Percentiles rank a stretch among this genome's conserved stretches.
Evolutionary conservation across 2,113 vertebrate species (phyloP).

Genomic region (Anolis sagrei): DNA sequence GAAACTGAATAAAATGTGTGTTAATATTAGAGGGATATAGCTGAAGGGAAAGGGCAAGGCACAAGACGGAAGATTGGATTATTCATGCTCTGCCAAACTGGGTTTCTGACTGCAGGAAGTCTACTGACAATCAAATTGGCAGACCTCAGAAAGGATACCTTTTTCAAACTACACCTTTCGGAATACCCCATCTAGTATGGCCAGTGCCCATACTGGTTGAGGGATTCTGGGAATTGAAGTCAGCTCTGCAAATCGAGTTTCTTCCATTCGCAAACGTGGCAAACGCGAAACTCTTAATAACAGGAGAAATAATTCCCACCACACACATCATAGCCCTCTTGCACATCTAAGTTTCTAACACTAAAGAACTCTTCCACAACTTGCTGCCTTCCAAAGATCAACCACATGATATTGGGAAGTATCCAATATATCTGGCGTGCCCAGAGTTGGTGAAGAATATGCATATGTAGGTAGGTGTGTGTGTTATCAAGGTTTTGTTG

Average conservation of each 20-base stretch:
- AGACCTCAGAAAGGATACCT: background rate
- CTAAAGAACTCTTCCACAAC: too few relatives aligned
- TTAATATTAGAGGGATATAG: slow-evolving; percentile 33
- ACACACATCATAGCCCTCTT: too few relatives aligned
- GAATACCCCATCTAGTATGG: background rate
- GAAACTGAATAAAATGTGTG: slow-evolving; percentile 41
- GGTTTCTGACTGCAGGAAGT: slow-evolving; percentile 7
- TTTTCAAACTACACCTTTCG: background rate
- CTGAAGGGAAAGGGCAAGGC: slow-evolving; percentile 6
- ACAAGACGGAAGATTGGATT: slow-evolving; percentile 2
- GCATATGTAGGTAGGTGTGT: too few relatives aligned
- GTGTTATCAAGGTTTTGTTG: too few relatives aligned
- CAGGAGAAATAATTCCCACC: too few relatives aligned
- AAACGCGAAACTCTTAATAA: background rate
- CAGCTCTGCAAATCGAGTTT: slow-evolving; percentile 12
- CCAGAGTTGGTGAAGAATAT: too few relatives aligned
- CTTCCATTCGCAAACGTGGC: slow-evolving; percentile 14
- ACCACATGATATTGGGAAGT: too few relatives aligned
- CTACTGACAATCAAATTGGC: slow-evolving; percentile 20
- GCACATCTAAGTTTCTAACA: too few relatives aligned
- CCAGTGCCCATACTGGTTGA: too few relatives aligned
- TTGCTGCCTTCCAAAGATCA: too few relatives aligned
- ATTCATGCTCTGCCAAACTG: slow-evolving; percentile 28
- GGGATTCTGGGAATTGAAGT: background rate
- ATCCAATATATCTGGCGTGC: too few relatives aligned